phyloP scores from a whole-genome alignment of 2,797 vertebrate species.

The Xyrichtys novacula region DNA sequence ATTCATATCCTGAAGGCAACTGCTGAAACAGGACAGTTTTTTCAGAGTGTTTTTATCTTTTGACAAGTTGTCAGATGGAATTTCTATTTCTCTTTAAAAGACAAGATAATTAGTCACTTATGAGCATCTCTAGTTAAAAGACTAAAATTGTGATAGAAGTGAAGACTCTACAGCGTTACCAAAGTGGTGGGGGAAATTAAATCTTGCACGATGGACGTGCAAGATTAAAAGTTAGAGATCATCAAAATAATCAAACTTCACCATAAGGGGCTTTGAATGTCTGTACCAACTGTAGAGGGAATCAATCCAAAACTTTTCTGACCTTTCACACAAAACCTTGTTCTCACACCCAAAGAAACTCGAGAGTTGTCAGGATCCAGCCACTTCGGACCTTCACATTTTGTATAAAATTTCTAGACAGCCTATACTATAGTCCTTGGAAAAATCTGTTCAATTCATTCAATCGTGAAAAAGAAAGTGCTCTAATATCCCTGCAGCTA shows the following conservation, averaged over 20 bases:
- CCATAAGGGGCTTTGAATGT: neutral
- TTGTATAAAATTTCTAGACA: neutral
- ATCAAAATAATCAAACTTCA: neutral
- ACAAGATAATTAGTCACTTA: too few species aligned
- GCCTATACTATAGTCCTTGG: slow-evolving; percentile 5
- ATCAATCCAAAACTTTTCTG: neutral
- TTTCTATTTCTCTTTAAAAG: too few species aligned
- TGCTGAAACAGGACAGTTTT: too few species aligned
- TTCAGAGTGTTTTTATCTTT: too few species aligned
- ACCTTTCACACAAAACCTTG: neutral
- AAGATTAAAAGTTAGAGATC: neutral
- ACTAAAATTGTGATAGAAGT: too few species aligned
- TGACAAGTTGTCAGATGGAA: too few species aligned
- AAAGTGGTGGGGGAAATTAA: neutral
- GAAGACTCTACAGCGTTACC: too few species aligned
- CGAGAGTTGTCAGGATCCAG: too few species aligned
- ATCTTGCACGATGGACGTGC: neutral
- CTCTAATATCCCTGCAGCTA: neutral
- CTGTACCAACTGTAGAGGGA: neutral
- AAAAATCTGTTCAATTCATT: neutral
- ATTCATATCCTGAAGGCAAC: too few species aligned
- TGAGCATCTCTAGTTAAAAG: too few species aligned
- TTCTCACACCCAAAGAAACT: too few species aligned
- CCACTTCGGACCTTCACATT: too few species aligned
- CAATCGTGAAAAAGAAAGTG: neutral